Base-by-base conservation (phyloP, 1,140 invertebrate genomes). In the Heliconius hewitsoni region DNA sequence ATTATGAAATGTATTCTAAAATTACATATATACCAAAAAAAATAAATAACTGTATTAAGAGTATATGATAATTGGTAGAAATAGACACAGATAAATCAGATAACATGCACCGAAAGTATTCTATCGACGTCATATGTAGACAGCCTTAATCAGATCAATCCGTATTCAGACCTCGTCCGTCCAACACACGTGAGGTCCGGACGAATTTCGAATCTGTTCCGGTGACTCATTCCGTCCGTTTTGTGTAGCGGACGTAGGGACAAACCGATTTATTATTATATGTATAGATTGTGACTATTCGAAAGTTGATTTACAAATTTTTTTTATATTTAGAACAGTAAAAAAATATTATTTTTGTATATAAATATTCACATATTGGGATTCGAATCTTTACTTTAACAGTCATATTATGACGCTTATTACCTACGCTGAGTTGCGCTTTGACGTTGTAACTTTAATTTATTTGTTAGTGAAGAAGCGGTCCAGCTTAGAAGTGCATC, bases 151-250 rank as follows among this genome's bases (percentile, higher is more conserved):
- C 19, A 77, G 30, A 80, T 5, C 23, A 70, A 80, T 82, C 76
- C 78, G 76, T 82, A 82, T 82, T 80, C 81, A 30, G 42, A 70
- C 66, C 72, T 77, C 78, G 78, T 77, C 46, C 72, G 78, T 80
- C n/a, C 74, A 55, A 72, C 76, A 80, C 79, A 82, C 81, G 81
- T 82, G 81, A 82, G 81, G 81, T 80, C 81, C 82, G 80, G 81
- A 83, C 79, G 80, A 81, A 83, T 82, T 82, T 82, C 76, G 76
- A 80, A 78, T 77, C 76, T 73, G 81, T 82, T 82, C 81, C 80
- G 82, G 84, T 85, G 85, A 84, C 73, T 82, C 81, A 82, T 76
- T 76, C 70, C 75, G 72, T 79, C 81, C 83, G 78, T 80, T 80
- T 57, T 57, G 76, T 82, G n/a, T 74, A 81, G 42, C 80, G 80